Percentiles rank a stretch among this genome's conserved stretches.
phyloP scores from a whole-genome alignment of 2,888 invertebrate species.

The Julus scandinavius region DNA sequence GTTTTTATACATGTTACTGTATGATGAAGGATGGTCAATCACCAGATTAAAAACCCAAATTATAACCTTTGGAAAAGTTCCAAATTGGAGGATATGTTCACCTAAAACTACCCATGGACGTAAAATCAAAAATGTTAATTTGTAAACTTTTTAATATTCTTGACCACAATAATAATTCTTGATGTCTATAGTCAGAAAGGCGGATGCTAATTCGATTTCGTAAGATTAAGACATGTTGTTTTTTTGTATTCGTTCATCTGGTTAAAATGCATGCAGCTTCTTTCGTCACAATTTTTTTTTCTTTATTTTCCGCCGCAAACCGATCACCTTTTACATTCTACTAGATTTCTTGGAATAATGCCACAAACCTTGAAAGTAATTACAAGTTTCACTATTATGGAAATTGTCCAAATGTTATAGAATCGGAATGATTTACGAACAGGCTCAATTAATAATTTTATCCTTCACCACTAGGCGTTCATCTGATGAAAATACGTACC shows the following conservation, averaged over 20 bases:
- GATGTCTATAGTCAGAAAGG: neutral
- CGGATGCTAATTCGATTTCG: neutral
- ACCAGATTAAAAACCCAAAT: too few species aligned
- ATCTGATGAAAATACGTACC: neutral
- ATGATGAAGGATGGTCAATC: too few species aligned
- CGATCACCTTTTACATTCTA: neutral
- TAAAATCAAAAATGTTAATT: too few species aligned
- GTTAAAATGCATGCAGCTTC: neutral
- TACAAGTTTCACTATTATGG: constrained; percentile 12
- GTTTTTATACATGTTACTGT: too few species aligned
- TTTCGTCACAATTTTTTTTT: neutral
- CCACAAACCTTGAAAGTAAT: constrained; percentile 2
- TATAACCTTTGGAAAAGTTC: too few species aligned
- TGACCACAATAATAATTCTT: neutral
- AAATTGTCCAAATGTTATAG: neutral
- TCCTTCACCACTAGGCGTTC: neutral
- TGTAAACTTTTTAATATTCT: neutral
- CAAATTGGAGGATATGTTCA: too few species aligned
- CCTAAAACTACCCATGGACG: too few species aligned
- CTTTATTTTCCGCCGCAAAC: neutral
- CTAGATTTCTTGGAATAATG: neutral
- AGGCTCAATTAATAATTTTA: neutral
- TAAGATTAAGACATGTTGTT: neutral
- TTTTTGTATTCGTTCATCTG: neutral
- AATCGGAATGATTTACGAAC: neutral